A percentile compares a stretch with the other conserved stretches of the same genome.
Evolutionary conservation across 2,888 invertebrate species (phyloP).

Genomic region (Leistus spinibarbis): DNA sequence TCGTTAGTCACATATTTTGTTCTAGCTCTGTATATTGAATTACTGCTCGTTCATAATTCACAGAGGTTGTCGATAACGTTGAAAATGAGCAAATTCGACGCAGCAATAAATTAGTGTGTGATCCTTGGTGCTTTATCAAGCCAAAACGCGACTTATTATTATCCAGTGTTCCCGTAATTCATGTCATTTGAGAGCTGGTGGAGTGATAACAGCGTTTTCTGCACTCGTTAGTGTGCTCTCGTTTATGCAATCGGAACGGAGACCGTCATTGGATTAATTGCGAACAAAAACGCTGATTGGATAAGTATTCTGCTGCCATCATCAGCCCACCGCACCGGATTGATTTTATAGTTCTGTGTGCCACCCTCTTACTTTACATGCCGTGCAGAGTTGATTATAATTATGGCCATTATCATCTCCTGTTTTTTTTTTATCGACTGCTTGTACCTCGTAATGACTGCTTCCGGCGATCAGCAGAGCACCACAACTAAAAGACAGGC

Average conservation of each 20-base stretch:
- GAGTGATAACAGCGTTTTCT: neutral
- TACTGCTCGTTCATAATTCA: neutral
- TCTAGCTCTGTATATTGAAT: too few relatives aligned
- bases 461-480: neutral
- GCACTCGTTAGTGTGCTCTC: neutral
- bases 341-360: neutral
- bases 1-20: too few relatives aligned
- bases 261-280: conserved; percentile 16
- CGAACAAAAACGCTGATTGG: conserved; percentile 34
- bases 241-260: neutral
- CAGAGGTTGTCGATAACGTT: neutral
- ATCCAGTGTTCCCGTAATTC: neutral
- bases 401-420: conserved; percentile 11
- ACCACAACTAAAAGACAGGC: neutral
- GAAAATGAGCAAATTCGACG: neutral
- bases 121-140: neutral
- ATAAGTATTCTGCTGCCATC: conserved; percentile 20
- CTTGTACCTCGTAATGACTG: conserved; percentile 5
- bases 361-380: neutral
- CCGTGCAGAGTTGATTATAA: conserved; percentile 1
- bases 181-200: neutral
- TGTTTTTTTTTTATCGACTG: conserved; percentile 2
- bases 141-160: neutral
- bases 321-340: neutral
- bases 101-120: conserved; percentile 2